Percentiles rank a stretch among this genome's conserved stretches.
Evolutionary conservation across 2,888 invertebrate species (phyloP).

Genomic region (Coleophora deauratella): DNA sequence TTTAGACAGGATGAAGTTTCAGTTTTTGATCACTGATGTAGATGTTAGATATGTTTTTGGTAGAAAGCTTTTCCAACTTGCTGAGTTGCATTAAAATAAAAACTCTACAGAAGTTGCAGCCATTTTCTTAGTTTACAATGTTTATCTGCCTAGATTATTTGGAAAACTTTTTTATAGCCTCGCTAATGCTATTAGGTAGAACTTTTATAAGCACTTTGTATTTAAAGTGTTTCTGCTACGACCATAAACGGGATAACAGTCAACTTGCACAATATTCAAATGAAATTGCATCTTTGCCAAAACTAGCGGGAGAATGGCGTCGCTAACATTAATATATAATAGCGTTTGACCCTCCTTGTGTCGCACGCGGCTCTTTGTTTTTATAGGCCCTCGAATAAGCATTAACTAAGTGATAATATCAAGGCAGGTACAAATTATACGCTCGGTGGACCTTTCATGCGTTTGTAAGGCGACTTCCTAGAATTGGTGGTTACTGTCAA

Average conservation of each 20-base stretch:
- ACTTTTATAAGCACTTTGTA: conserved; percentile 63
- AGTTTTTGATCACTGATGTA: too few relatives aligned
- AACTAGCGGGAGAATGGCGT: conserved; percentile 66
- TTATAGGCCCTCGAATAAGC: conserved; percentile 66
- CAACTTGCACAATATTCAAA: conserved; percentile 72
- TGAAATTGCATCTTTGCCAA: conserved; percentile 74
- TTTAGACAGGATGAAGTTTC: too few relatives aligned
- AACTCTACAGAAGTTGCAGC: too few relatives aligned
- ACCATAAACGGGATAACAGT: conserved; percentile 57
- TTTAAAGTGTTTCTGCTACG: conserved; percentile 58
- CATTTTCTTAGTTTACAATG: not conserved
- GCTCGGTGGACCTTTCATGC: conserved; percentile 36
- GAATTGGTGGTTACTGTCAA: too few relatives aligned
- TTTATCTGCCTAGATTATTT: too few relatives aligned
- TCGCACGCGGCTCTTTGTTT: conserved; percentile 59
- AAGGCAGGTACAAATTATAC: conserved; percentile 44
- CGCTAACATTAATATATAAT: conserved; percentile 70
- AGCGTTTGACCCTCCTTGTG: conserved; percentile 60
- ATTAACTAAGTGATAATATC: conserved; percentile 55
- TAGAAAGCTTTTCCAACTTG: too few relatives aligned
- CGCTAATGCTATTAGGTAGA: conserved; percentile 32
- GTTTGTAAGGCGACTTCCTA: conserved; percentile 13
- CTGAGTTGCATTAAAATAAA: too few relatives aligned
- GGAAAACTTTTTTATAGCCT: not conserved
- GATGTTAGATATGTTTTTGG: too few relatives aligned